These are phyloP conservation scores for Ageneiosus marmoratus DNA, from an alignment of 2,113 vertebrate genomes.

Conservation along the genomic window DNA sequence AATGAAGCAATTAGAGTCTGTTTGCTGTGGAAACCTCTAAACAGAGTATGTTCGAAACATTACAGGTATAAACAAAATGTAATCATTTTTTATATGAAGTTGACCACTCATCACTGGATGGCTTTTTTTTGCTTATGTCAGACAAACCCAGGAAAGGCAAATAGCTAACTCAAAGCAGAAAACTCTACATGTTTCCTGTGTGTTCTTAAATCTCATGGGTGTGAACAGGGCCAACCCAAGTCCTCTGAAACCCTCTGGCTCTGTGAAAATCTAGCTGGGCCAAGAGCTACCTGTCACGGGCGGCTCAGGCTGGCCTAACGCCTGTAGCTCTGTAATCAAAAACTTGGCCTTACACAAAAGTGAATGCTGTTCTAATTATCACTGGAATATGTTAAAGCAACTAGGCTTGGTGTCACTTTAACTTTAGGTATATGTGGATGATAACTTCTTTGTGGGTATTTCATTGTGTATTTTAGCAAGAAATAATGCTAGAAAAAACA, in stretches of 20 bases:
- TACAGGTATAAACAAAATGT: not conserved
- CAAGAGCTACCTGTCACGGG: slow-evolving; percentile 44
- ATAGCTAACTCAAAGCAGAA: slow-evolving; percentile 49
- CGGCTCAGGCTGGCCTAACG: slow-evolving; percentile 48
- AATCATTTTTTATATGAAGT: not conserved
- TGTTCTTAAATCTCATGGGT: slow-evolving; percentile 43
- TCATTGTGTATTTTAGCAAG: not conserved
- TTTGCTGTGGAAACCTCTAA: slow-evolving; percentile 36
- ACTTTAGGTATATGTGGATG: slow-evolving; percentile 3
- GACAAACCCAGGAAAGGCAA: slow-evolving; percentile 53
- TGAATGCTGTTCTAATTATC: slow-evolving; percentile 37
- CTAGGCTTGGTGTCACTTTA: not conserved
- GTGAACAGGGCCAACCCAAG: slow-evolving; percentile 47
- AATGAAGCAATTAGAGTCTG: slow-evolving; percentile 38
- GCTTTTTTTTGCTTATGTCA: too few relatives aligned
- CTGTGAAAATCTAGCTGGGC: slow-evolving; percentile 45
- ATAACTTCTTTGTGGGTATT: not conserved
- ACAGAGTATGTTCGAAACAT: not conserved
- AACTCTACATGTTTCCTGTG: slow-evolving; percentile 58
- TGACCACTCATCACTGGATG: not conserved
- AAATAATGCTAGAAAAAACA: too few relatives aligned
- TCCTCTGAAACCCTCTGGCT: slow-evolving; percentile 53
- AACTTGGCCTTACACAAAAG: slow-evolving; percentile 43
- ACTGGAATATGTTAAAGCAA: slow-evolving; percentile 1
- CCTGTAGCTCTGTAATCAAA: slow-evolving; percentile 52